phyloP scores from a whole-genome alignment of 2,797 vertebrate genomes.

The Aeoliscus strigatus region DNA sequence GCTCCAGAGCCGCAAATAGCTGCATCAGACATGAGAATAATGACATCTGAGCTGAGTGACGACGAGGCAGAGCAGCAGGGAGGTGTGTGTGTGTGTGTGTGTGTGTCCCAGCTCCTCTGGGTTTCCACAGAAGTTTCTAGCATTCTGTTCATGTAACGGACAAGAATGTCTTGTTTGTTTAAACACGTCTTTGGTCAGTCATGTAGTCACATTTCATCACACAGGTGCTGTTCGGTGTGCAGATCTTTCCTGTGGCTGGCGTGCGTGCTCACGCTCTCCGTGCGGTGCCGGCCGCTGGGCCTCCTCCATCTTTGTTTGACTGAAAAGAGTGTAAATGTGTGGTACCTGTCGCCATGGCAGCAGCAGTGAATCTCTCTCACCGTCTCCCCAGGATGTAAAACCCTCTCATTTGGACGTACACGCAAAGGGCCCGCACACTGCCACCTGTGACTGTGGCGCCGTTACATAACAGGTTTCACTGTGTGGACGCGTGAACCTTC shows the following conservation, averaged over 20 bases:
- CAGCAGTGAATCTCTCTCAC: conserved; percentile 52
- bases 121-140: conserved; percentile 36
- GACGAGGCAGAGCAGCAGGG: conserved; percentile 14
- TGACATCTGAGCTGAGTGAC: conserved; percentile 51
- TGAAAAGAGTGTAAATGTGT: conserved; percentile 49
- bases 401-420: conserved; percentile 60
- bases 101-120: conserved; percentile 29
- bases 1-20: conserved; percentile 56
- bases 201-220: too few species aligned
- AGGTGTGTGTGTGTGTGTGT: too few species aligned
- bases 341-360: conserved; percentile 67
- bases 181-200: too few species aligned
- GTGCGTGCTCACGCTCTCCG: too few species aligned
- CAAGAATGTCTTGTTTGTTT: too few species aligned
- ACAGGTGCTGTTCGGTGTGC: too few species aligned
- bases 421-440: conserved; percentile 57
- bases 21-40: conserved; percentile 56
- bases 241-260: too few species aligned
- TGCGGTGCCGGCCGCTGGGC: not conserved
- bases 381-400: conserved; percentile 54
- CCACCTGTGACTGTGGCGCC: conserved; percentile 67
- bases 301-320: conserved; percentile 10
- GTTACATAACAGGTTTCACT: conserved; percentile 61
- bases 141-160: too few species aligned
- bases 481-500: conserved; percentile 58